Percentiles rank a stretch among this genome's conserved stretches.
Evolutionary conservation across 2,888 invertebrate species (phyloP).

Genomic region (Mactromeris polynyma): DNA sequence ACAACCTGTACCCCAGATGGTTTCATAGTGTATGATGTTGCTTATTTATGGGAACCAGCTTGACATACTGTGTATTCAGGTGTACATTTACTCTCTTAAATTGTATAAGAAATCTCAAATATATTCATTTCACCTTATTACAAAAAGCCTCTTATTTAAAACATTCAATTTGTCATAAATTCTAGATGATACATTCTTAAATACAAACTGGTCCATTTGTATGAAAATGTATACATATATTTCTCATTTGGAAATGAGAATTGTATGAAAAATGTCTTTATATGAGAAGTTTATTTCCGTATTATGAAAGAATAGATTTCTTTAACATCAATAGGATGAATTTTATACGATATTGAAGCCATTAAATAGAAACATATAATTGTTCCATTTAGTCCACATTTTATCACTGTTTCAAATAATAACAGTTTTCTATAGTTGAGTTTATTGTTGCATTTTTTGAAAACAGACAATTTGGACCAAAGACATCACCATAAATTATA

Average conservation of each 20-base stretch:
- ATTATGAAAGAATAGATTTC: constrained; percentile 57
- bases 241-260: neutral
- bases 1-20: constrained; percentile 43
- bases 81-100: constrained; percentile 42
- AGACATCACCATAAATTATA: constrained; percentile 58
- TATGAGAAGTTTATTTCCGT: constrained; percentile 45
- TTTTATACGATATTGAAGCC: constrained; percentile 54
- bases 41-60: constrained; percentile 48
- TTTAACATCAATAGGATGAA: constrained; percentile 48
- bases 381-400: constrained; percentile 48
- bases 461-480: constrained; percentile 51
- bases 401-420: constrained; percentile 48
- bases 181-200: constrained; percentile 19
- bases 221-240: constrained; percentile 3
- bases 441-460: constrained; percentile 55
- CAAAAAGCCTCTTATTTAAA: constrained; percentile 38
- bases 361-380: constrained; percentile 52
- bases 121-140: constrained; percentile 53
- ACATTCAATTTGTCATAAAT: constrained; percentile 47
- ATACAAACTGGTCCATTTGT: constrained; percentile 39
- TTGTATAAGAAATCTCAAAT: constrained; percentile 40
- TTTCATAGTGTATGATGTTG: constrained; percentile 35
- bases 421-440: constrained; percentile 50
- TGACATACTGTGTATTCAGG: constrained; percentile 44
- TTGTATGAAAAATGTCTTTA: constrained; percentile 32